Percentiles rank a stretch among this genome's conserved stretches.
phyloP scores from a whole-genome alignment of 2,888 invertebrate species.

The Papilio protenor region DNA sequence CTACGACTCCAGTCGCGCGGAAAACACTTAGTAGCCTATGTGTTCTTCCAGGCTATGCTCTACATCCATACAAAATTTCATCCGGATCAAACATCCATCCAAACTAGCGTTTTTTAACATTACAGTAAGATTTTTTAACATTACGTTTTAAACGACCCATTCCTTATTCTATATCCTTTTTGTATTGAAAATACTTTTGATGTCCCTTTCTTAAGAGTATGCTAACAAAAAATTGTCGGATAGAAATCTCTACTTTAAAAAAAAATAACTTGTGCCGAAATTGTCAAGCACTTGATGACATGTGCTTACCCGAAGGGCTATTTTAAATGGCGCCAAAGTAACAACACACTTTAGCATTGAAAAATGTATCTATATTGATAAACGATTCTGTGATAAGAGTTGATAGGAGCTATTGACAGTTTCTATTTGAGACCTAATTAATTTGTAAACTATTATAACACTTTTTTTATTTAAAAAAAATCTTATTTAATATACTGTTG shows the following conservation, averaged over 20 bases:
- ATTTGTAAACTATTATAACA: background rate
- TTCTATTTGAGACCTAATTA: background rate
- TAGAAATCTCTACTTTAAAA: background rate
- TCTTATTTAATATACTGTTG: no score
- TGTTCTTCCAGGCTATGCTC: no score
- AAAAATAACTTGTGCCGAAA: background rate
- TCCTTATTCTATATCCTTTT: background rate
- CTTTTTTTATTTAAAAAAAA: background rate
- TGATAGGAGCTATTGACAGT: background rate
- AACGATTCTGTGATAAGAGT: background rate
- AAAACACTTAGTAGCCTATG: no score
- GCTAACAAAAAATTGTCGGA: conserved; percentile 1
- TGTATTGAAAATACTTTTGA: background rate
- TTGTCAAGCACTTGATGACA: background rate
- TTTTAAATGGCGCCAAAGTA: background rate
- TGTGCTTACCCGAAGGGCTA: background rate
- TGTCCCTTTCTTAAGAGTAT: background rate
- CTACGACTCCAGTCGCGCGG: no score
- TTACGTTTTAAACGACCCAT: no score
- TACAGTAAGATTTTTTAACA: no score
- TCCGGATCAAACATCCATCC: no score
- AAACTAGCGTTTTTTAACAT: no score
- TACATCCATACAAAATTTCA: no score
- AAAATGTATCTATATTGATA: background rate
- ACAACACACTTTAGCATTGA: background rate